phyloP scores from a whole-genome alignment of 2,797 vertebrate species.

The Peromyscus aztecus region DNA sequence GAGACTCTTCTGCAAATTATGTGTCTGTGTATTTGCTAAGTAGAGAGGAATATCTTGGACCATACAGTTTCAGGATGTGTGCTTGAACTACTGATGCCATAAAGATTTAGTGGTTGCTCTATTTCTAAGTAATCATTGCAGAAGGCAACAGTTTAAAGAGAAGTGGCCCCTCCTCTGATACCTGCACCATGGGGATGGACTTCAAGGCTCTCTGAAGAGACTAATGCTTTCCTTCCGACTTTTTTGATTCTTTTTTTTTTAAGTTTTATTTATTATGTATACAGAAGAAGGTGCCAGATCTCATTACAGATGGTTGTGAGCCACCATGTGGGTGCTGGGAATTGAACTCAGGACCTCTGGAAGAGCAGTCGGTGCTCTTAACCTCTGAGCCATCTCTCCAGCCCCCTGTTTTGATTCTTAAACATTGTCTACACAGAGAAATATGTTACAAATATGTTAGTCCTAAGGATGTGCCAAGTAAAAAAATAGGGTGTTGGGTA shows the following conservation, averaged over 20 bases:
- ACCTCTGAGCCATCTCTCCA: no score
- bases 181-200: neutral
- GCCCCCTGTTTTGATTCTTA: slow-evolving; percentile 6
- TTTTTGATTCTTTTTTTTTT: neutral
- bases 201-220: neutral
- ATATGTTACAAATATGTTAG: neutral
- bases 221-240: neutral
- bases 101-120: neutral
- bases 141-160: neutral
- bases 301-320: no score
- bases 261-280: no score
- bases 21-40: neutral
- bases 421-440: neutral
- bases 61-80: neutral
- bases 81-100: neutral
- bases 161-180: neutral
- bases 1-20: neutral
- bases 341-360: no score
- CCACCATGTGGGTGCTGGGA: no score
- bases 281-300: no score
- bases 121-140: neutral
- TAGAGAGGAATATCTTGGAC: neutral
- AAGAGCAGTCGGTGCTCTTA: no score
- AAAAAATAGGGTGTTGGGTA: no score
- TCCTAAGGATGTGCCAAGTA: no score